These are phyloP conservation scores for Ovis canadensis DNA, from an alignment of 2,113 vertebrate genomes.

Conservation along the genomic window DNA sequence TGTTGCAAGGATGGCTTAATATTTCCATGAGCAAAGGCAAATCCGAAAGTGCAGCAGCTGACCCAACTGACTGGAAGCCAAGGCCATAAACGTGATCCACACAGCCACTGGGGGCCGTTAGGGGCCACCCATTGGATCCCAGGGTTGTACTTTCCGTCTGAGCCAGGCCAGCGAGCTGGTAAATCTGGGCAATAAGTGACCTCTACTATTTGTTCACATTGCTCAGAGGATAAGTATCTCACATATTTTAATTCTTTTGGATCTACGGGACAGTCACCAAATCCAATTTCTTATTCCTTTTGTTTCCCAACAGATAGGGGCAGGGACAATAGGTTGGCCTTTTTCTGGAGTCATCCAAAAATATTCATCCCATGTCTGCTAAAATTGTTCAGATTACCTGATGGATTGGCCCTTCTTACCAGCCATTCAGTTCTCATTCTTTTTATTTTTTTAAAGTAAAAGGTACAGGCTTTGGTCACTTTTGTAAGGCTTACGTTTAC, in stretches of 20 bases:
- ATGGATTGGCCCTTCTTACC: not conserved
- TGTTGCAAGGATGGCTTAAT: not conserved
- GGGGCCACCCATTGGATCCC: rapidly evolving
- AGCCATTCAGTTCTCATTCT: not conserved
- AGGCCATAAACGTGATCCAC: not conserved
- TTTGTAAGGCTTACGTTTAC: not conserved
- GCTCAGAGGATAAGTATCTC: not conserved
- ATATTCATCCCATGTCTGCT: not conserved
- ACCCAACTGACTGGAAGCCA: not conserved
- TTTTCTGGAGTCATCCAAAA: not conserved
- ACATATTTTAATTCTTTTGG: not conserved
- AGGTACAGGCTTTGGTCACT: not conserved
- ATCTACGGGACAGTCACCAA: rapidly evolving
- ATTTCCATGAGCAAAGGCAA: not conserved
- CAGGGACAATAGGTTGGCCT: not conserved
- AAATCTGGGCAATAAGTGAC: not conserved
- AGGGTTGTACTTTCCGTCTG: not conserved
- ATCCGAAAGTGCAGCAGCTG: not conserved
- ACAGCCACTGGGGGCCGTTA: not conserved
- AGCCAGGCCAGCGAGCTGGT: not conserved
- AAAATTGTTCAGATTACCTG: not conserved
- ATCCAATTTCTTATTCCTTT: not conserved
- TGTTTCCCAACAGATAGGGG: not conserved
- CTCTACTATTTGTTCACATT: not conserved
- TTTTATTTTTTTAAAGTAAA: not conserved